Conservation (phyloP, 2,797 vertebrate genomes). For the Podarcis siculus region DNA sequence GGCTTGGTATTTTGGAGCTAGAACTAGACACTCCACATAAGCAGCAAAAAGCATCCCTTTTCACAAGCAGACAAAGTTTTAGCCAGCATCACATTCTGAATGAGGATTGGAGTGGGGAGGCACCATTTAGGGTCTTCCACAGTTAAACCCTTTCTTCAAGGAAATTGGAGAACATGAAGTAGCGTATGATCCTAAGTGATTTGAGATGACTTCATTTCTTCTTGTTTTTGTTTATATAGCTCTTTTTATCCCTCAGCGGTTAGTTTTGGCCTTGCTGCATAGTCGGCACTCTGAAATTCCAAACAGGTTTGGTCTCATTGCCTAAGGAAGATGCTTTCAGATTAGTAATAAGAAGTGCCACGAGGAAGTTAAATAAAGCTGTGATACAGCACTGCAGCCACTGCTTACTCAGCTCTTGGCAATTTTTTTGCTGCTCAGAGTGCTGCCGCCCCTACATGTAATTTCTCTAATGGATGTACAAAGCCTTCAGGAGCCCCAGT, state of each 20-base stretch:
- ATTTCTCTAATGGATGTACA: conserved; percentile 54
- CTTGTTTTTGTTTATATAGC: not conserved
- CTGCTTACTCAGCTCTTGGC: conserved; percentile 39
- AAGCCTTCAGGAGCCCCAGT: conserved; percentile 7
- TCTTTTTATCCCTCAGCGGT: not conserved
- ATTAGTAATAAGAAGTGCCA: not conserved
- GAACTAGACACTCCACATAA: not conserved
- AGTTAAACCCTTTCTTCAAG: not conserved
- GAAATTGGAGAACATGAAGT: not conserved
- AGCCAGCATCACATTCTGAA: conserved; percentile 11
- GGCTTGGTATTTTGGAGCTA: conserved; percentile 2
- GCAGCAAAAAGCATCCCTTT: not conserved
- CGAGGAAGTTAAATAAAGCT: not conserved
- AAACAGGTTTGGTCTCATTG: conserved; percentile 26
- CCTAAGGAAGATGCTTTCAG: conserved; percentile 17
- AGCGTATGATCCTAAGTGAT: not conserved
- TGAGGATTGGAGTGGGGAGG: not conserved
- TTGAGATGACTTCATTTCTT: not conserved
- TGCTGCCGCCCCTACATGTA: not conserved
- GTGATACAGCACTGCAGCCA: not conserved
- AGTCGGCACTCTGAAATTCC: conserved; percentile 4
- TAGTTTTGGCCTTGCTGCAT: conserved; percentile 7
- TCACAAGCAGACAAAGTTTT: not conserved
- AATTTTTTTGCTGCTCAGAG: conserved; percentile 3
- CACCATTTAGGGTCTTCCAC: not conserved